A percentile compares a stretch with the other conserved stretches of the same genome.
phyloP scores from a whole-genome alignment of 2,113 vertebrate species.

The Cyprinodon variegatus region DNA sequence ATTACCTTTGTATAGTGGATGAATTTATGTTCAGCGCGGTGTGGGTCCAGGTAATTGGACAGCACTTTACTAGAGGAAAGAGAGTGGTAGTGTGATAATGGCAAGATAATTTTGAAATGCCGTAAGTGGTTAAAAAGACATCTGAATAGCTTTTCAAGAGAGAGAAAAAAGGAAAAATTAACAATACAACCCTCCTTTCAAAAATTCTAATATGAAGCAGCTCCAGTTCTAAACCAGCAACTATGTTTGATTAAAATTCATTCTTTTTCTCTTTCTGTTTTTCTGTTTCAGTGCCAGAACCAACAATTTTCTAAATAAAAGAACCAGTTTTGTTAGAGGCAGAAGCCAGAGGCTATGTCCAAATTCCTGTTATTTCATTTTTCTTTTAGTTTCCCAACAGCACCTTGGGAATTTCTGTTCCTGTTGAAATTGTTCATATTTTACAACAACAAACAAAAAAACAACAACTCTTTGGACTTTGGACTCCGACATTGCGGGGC shows the following conservation, averaged over 20 bases:
- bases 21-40: conserved; percentile 11
- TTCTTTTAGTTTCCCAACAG: too few species aligned
- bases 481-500: not conserved
- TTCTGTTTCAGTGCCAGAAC: not conserved
- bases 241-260: not conserved
- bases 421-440: not conserved
- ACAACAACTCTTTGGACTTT: not conserved
- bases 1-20: conserved; percentile 27
- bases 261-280: not conserved
- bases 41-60: conserved; percentile 36
- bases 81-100: conserved; percentile 23
- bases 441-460: not conserved
- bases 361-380: not conserved
- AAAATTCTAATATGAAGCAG: not conserved
- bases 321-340: not conserved
- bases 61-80: conserved; percentile 14
- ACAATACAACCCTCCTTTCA: not conserved
- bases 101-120: not conserved
- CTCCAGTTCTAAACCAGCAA: not conserved
- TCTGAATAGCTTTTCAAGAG: not conserved
- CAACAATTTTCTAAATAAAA: not conserved
- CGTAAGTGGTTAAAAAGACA: not conserved
- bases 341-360: not conserved
- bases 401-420: not conserved
- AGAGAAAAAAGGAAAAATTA: not conserved